Evolutionary conservation across 2,797 vertebrate genomes (phyloP).

Genomic region (Lagocephalus sceleratus): DNA sequence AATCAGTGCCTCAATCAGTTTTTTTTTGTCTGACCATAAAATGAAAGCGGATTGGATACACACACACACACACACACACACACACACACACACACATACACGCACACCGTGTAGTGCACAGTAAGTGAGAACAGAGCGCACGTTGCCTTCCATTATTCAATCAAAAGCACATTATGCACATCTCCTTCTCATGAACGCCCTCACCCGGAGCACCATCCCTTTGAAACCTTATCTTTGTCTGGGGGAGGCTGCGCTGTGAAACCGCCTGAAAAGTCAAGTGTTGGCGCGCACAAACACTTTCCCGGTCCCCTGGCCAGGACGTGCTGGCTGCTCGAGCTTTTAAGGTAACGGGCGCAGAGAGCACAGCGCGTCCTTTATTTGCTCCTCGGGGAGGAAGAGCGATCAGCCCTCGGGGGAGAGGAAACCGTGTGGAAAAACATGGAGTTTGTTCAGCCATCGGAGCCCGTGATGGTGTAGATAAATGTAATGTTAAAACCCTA

Average conservation of each 20-base stretch:
- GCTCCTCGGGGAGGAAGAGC: not conserved
- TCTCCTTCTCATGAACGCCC: not conserved
- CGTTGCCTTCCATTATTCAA: conserved; percentile 42
- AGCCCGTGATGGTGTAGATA: conserved; percentile 49
- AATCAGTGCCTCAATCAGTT: conserved; percentile 29
- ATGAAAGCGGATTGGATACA: conserved; percentile 16
- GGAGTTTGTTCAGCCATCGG: conserved; percentile 48
- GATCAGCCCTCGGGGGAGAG: conserved; percentile 3
- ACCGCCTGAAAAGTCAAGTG: conserved; percentile 9
- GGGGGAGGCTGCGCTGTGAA: not conserved
- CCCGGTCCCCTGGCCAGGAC: not conserved
- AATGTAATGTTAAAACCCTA: conserved; percentile 48
- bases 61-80: conserved; percentile 6
- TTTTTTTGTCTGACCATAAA: conserved; percentile 46
- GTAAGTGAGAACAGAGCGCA: conserved; percentile 24
- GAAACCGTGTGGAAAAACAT: conserved; percentile 11
- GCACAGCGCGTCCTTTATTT: conserved; percentile 15
- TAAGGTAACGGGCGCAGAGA: conserved; percentile 27
- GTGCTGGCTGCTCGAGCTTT: conserved; percentile 18
- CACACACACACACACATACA: conserved; percentile 3
- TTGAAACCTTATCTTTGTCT: conserved; percentile 2
- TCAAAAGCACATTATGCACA: conserved; percentile 47
- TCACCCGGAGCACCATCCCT: not conserved
- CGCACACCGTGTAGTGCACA: conserved; percentile 20
- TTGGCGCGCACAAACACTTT: conserved; percentile 21